Conservation (phyloP, 2,888 invertebrate species). For the Mayetiola destructor region DNA sequence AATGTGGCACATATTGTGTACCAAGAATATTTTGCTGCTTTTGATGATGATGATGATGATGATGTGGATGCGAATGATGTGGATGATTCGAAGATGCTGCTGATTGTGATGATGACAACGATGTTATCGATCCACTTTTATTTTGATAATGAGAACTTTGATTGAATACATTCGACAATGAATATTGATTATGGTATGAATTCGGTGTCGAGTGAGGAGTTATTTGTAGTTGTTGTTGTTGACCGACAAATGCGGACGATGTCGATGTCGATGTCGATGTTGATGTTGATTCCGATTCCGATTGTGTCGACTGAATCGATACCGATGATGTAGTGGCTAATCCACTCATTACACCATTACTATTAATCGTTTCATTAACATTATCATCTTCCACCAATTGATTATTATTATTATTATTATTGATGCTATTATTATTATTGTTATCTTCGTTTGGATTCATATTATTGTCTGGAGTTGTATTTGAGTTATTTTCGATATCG, state of each 20-base stretch:
- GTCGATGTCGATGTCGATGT: too few relatives aligned
- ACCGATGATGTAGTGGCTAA: conserved; percentile 36
- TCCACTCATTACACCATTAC: neutral
- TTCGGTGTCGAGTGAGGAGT: conserved; percentile 37
- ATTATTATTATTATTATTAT: neutral
- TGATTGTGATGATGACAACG: too few relatives aligned
- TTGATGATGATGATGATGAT: conserved; percentile 17
- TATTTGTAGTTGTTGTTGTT: conserved; percentile 15
- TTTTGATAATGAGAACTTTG: too few relatives aligned
- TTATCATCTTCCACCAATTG: neutral
- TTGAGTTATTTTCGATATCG: neutral
- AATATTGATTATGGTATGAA: conserved; percentile 30
- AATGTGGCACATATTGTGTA: conserved; percentile 17
- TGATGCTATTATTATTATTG: neutral
- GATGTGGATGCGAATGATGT: too few relatives aligned
- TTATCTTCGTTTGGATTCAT: neutral
- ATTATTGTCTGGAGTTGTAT: neutral
- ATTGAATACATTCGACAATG: too few relatives aligned
- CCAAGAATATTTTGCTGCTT: too few relatives aligned
- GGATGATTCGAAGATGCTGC: too few relatives aligned
- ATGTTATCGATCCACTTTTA: too few relatives aligned
- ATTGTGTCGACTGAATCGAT: conserved; percentile 51
- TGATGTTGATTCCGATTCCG: too few relatives aligned
- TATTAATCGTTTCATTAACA: neutral
- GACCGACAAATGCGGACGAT: conserved; percentile 25